Evolutionary conservation across 2,888 invertebrate genomes (phyloP), one percentile per base, ranked within the genome.

Genomic region (Rhogogaster chlorosoma): DNA sequence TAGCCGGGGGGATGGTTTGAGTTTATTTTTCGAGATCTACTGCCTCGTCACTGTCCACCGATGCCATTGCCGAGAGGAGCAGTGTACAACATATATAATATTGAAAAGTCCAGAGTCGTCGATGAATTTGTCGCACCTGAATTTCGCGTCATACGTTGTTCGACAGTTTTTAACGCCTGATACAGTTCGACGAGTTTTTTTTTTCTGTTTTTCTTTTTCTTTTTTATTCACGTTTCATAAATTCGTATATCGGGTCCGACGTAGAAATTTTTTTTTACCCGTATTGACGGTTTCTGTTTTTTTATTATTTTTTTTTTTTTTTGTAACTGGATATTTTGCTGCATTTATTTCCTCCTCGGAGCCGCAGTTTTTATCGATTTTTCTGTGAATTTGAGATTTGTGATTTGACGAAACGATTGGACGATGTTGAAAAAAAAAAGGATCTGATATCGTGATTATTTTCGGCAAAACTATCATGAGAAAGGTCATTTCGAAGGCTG

Each of bases 21-120:
- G 91, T 92, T 92, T 92, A 92, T 92, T 92, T 92, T 92, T 91
- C 90, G 91, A 90, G 90, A 91, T 89, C 90, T 89, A 90, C 85
- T 90, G 89, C 91, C 78, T 92, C 91, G 91, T 92, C 91, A 92
- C 90, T 92, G 91, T 92, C 92, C 90, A 89, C 90, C 89, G 61
- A 57, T 36, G 38, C 80, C 18, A 61, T 80, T 36, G n/a, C 38
- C 9, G 49, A 77, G 32, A 77, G 26, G 32, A 77, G 26, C 15
- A n/a, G 32, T 32, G 45, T 67, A 67, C 18, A 67, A 18, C 12
- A 42, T 73, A 42, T 29, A 64, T 57, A 61, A 82, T 82, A 82
- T 73, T 82, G 64, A 82, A 82, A 82, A 82, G 36, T 64, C 64
- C 29, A 42, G 18, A 64, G 18, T 61, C 82, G 61, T 64, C 64